Percentiles rank a stretch among this genome's conserved stretches.
These are phyloP conservation scores for Macquaria ambigua DNA, from an alignment of 2,113 vertebrate genomes.

Conservation along the genomic window DNA sequence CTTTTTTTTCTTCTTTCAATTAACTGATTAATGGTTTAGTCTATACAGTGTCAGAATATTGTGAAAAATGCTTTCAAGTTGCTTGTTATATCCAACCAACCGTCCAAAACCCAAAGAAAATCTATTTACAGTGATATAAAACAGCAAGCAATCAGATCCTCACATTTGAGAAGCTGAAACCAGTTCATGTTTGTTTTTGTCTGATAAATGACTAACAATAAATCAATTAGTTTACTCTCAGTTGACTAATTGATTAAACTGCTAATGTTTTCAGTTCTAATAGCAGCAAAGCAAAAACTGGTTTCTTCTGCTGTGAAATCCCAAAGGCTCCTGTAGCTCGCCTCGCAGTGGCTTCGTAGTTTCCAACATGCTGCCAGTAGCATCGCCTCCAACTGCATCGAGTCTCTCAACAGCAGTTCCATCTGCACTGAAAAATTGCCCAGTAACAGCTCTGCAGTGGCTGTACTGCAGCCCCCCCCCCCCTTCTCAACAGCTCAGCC, in stretches of 20 bases:
- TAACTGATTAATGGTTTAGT: not conserved
- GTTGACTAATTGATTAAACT: not conserved
- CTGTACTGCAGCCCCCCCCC: not conserved
- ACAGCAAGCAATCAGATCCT: not conserved
- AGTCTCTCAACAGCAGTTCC: not conserved
- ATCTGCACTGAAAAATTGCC: conserved; percentile 11
- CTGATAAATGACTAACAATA: not conserved
- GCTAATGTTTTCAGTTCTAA: not conserved
- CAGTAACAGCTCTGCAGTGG: conserved; percentile 22
- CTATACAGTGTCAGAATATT: not conserved
- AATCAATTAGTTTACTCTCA: not conserved
- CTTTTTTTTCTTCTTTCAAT: not conserved
- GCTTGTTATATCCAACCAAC: not conserved
- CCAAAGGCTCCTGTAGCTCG: not conserved
- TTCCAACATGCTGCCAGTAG: not conserved
- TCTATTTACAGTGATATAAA: not conserved
- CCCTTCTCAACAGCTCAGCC: conserved; percentile 20
- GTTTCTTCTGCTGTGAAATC: not conserved
- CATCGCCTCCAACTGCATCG: not conserved
- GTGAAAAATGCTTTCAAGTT: not conserved
- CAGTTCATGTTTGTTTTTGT: not conserved
- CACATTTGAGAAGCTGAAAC: not conserved
- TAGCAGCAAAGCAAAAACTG: not conserved
- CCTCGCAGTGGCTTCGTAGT: too few relatives aligned
- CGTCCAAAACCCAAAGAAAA: not conserved